A percentile compares a stretch with the other conserved stretches of the same genome.
phyloP scores from a whole-genome alignment of 2,888 invertebrate genomes.

The Phyto melanocephala region DNA sequence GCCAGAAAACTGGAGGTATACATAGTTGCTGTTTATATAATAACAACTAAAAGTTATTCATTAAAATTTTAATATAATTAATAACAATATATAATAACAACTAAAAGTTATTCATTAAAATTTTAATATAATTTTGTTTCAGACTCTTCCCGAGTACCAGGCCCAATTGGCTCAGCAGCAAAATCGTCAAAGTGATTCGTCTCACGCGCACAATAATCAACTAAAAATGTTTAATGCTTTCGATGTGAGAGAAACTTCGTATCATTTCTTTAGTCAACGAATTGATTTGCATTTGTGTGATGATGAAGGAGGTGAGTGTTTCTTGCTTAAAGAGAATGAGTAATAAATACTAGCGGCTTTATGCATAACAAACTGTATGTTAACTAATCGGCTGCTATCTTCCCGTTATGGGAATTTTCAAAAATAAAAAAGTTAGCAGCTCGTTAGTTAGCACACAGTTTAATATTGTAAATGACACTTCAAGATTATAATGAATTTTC shows the following conservation, averaged over 20 bases:
- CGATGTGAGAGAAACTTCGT: slow-evolving; percentile 98
- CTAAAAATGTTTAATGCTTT: slow-evolving; percentile 89
- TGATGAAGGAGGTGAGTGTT: slow-evolving; percentile 89
- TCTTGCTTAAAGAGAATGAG: too few species aligned
- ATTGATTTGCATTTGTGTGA: slow-evolving; percentile 98
- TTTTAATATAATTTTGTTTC: background rate
- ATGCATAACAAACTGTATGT: too few species aligned
- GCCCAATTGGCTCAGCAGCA: slow-evolving; percentile 83
- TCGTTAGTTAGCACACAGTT: too few species aligned
- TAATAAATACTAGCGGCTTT: too few species aligned
- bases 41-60: background rate
- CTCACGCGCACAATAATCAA: slow-evolving; percentile 73
- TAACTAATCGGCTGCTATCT: too few species aligned
- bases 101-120: too few species aligned
- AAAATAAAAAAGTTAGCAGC: too few species aligned
- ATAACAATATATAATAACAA: background rate
- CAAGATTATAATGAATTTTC: too few species aligned
- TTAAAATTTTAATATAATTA: too few species aligned
- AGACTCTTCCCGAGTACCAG: slow-evolving; percentile 86
- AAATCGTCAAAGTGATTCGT: slow-evolving; percentile 73
- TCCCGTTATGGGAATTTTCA: too few species aligned
- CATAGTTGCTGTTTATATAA: background rate
- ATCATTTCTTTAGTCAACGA: slow-evolving; percentile 94
- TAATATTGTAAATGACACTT: too few species aligned
- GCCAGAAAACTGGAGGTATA: slow-evolving; percentile 88